Base-by-base conservation (phyloP, 2,113 vertebrate genomes). In the Nesoenas mayeri region DNA sequence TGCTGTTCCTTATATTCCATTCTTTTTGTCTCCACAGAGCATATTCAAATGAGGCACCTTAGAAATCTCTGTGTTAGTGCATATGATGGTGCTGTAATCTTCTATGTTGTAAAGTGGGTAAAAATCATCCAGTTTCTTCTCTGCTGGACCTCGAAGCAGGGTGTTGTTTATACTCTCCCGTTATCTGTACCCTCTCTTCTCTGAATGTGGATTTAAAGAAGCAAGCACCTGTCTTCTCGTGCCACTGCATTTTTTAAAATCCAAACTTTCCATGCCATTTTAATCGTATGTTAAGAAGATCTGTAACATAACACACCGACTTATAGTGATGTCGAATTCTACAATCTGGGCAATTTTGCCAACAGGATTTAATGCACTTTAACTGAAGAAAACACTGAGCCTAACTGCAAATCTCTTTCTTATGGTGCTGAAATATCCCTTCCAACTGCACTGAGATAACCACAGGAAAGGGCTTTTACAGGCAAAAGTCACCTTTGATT, bases 381-480 rank as follows among this genome's bases (percentile, higher is more conserved):
- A 98, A 97, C 48, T 98, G 97, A 98, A 98, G 98, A 97, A 96
- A 85, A 98, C 96, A 95, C 97, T 97, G 96, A 98, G 92, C 96
- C 97, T 96, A 97, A 97, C 94, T 97, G 96, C 96, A 98, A 98
- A 97, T 96, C 97, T 97, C 48, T 98, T 97, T 97, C 97, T 93
- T 97, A 98, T 98, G 98, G 98, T 98, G 98, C 98, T 98, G 98
- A 98, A 98, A 98, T 96, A 97, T 97, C 97, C 96, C 97, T 98
- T 95, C 97, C 84, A 88, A 97, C 98, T 98, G 98, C 98, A 98
- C 98, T 98, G 97, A 98, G 95, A 95, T 91, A 97, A 95, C 97
- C 90, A 95, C 89, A 94, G 96, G 93, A 96, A 97, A 98, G 98
- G 98, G 98, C 97, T 98, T 98, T 97, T 97, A 96, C 94, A 97